Percentiles rank a stretch among this genome's conserved stretches.
Conservation (phyloP, 2,113 vertebrate species). For the Pyxicephalus adspersus region DNA sequence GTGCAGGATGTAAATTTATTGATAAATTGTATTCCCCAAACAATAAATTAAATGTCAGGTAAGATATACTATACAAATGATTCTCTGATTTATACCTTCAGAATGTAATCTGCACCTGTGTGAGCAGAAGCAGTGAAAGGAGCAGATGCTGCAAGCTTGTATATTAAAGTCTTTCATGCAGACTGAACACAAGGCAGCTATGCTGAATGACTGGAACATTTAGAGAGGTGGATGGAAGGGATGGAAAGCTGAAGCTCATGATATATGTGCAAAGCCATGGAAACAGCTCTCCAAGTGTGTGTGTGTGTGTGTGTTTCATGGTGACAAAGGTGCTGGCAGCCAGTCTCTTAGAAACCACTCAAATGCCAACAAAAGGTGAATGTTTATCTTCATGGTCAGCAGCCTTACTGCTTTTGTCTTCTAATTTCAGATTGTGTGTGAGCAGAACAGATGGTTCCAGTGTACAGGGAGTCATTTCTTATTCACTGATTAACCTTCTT, state of each 20-base stretch:
- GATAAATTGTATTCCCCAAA: neutral
- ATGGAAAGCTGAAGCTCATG: constrained; percentile 51
- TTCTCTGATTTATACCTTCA: no score
- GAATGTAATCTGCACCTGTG: constrained; percentile 10
- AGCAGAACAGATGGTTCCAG: constrained; percentile 28
- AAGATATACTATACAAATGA: no score
- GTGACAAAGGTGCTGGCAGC: constrained; percentile 14
- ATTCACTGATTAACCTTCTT: neutral
- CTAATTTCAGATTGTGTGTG: constrained; percentile 13
- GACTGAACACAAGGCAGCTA: accelerated
- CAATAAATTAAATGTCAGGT: no score
- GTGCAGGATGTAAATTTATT: neutral
- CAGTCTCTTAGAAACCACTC: constrained; percentile 42
- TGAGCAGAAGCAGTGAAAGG: neutral
- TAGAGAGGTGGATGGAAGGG: neutral
- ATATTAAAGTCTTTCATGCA: neutral
- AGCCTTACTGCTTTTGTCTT: constrained; percentile 18
- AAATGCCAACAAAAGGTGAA: constrained; percentile 50
- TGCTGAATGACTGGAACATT: constrained; percentile 8
- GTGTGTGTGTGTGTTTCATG: constrained; percentile 41
- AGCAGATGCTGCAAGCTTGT: constrained; percentile 5
- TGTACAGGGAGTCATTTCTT: constrained; percentile 8
- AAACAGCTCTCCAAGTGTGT: constrained; percentile 52
- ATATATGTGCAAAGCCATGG: constrained; percentile 48
- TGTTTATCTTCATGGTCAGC: constrained; percentile 22